Evolutionary conservation across 2,113 vertebrate species (phyloP).

Genomic region (Siniperca knerii): DNA sequence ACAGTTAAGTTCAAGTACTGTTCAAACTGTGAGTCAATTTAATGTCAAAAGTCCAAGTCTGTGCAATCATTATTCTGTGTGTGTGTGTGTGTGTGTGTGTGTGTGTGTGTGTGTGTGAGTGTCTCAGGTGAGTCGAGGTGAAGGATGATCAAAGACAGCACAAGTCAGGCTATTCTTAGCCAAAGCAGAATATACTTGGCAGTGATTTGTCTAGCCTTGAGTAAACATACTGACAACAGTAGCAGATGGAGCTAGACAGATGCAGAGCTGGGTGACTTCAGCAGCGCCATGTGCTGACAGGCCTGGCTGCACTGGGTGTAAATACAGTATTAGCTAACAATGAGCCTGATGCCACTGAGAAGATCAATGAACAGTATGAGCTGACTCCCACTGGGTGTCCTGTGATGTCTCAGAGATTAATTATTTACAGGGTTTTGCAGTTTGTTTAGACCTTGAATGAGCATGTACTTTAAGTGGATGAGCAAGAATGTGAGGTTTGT

Average conservation of each 20-base stretch:
- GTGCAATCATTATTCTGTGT: not conserved
- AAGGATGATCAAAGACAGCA: conserved; percentile 32
- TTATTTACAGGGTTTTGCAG: conserved; percentile 26
- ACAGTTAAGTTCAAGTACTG: conserved; percentile 14
- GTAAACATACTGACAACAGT: conserved; percentile 49
- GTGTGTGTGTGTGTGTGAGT: not conserved
- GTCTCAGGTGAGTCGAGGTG: conserved; percentile 13
- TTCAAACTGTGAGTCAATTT: conserved; percentile 8
- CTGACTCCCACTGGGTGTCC: conserved; percentile 4
- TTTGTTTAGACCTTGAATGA: conserved; percentile 46
- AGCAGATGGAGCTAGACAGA: conserved; percentile 61
- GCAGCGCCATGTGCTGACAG: conserved; percentile 33
- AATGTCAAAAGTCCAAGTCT: conserved; percentile 1
- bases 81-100: not conserved
- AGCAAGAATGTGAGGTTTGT: conserved; percentile 42
- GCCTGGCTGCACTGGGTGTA: conserved; percentile 15
- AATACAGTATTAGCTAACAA: conserved; percentile 20
- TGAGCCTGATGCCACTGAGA: conserved; percentile 12
- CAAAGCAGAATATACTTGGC: conserved; percentile 44
- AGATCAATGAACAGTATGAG: conserved; percentile 24
- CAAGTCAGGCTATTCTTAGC: conserved; percentile 57
- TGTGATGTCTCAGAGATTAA: conserved; percentile 11
- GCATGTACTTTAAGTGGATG: conserved; percentile 23
- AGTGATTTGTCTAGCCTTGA: conserved; percentile 52
- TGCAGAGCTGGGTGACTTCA: conserved; percentile 37